Base-by-base conservation (phyloP, 2,888 invertebrate species). In the Coenonympha glycerion region DNA sequence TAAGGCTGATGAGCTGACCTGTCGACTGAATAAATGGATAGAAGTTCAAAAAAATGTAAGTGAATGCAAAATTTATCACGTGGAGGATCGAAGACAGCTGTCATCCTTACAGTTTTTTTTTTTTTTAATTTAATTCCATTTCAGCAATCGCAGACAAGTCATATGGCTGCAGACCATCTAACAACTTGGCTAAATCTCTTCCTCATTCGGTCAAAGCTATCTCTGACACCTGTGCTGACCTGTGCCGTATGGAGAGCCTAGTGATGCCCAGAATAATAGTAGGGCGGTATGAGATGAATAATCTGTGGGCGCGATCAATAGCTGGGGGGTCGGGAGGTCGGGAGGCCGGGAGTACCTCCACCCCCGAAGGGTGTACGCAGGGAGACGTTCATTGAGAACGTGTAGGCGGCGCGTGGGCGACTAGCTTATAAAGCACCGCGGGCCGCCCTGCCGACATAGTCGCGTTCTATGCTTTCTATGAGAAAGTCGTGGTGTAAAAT, bases 321-420 rank as follows among this genome's bases (percentile, higher is more conserved):
- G 71, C 64, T 61, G 70, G 71, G 70, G 62, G 57, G 56, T 54
- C 45, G 48, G 56, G 64, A 63, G 65, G 50, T 53, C 6, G 59
- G 48, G 64, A 61, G 55, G 56, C 63, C 56, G 40, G 42, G 45
- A 53, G 53, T n/a, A n/a, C n/a, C n/a, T n/a, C 42, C 47, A 55
- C 54, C 55, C 60, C 49, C 53, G 48, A 48, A 44, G 64, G 60
- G 69, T 61, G 62, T 58, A 56, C 53, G 56, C 48, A 61, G 60
- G 68, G 66, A 65, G 71, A 70, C 66, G 84, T 91, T 91, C 91
- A 91, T 91, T 91, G 89, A 91, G 89, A 89, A 88, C 88, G 90
- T 89, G 91, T 91, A 88, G 91, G 91, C 89, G 89, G 79, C 69
- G 76, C 84, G 86, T 83, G 82, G 83, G 86, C 83, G 85, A 74